phyloP scores from a whole-genome alignment of 2,888 invertebrate species.

The Brachypalpus laphriformis region DNA sequence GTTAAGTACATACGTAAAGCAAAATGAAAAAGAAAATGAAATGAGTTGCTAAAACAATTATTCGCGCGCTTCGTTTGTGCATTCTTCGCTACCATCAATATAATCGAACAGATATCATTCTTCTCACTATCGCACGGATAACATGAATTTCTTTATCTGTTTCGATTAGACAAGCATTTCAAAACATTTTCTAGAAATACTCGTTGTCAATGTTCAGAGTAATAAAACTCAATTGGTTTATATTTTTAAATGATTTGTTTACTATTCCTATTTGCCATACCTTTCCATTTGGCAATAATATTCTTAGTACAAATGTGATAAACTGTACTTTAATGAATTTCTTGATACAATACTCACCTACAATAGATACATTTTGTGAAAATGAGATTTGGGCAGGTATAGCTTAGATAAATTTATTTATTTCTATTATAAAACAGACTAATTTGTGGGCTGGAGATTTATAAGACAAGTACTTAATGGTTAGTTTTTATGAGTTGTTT shows the following conservation, averaged over 20 bases:
- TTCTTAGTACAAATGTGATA: background rate
- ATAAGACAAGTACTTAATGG: background rate
- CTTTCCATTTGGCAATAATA: background rate
- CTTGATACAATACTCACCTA: background rate
- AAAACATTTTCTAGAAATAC: background rate
- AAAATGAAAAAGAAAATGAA: background rate
- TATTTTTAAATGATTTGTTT: constrained; percentile 6
- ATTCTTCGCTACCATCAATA: constrained; percentile 10
- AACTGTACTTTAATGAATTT: constrained; percentile 1
- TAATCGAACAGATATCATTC: constrained; percentile 21
- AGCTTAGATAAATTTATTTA: background rate
- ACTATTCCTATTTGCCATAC: background rate
- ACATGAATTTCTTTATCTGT: constrained; percentile 40
- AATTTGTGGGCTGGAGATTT: background rate
- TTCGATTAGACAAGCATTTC: constrained; percentile 29
- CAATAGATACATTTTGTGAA: background rate
- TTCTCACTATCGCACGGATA: constrained; percentile 5
- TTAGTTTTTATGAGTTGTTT: background rate
- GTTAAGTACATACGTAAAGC: constrained; percentile 1
- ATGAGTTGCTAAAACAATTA: constrained; percentile 4
- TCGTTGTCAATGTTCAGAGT: background rate
- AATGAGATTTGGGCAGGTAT: background rate
- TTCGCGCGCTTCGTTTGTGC: background rate
- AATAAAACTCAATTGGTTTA: background rate
- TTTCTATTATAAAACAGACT: background rate